These are phyloP conservation scores for Sicus ferrugineus DNA, from an alignment of 2,888 invertebrate species.

Conservation along the genomic window DNA sequence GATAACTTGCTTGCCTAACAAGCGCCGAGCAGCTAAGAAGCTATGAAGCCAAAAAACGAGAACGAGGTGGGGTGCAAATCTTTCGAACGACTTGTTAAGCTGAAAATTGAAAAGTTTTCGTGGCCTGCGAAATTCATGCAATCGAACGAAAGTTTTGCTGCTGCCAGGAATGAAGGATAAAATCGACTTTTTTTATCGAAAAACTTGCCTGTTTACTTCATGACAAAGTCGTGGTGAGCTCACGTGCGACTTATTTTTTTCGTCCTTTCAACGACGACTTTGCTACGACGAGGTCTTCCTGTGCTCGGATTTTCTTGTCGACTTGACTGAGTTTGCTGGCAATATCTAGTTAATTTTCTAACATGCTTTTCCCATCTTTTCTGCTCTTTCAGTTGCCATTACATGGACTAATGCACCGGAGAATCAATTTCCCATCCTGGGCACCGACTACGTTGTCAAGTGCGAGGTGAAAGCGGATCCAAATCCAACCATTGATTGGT, in stretches of 20 bases:
- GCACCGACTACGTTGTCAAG: constrained; percentile 77
- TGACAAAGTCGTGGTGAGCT: neutral
- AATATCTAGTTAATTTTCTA: neutral
- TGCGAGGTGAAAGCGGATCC: constrained; percentile 88
- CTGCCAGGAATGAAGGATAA: no score
- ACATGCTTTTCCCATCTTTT: neutral
- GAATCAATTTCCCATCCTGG: constrained; percentile 82
- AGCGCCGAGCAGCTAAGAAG: constrained; percentile 11
- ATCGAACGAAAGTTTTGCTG: neutral
- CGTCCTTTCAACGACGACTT: no score
- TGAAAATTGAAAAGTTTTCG: constrained; percentile 31
- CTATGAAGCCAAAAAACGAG: neutral
- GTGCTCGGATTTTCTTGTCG: no score
- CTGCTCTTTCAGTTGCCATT: constrained; percentile 74
- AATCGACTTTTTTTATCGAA: constrained; percentile 4
- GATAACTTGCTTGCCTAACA: no score
- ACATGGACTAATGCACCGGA: constrained; percentile 86
- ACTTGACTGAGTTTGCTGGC: neutral
- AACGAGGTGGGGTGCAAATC: constrained; percentile 4
- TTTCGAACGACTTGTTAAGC: constrained; percentile 34
- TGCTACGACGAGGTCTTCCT: neutral
- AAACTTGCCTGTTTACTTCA: constrained; percentile 28
- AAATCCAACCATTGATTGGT: constrained; percentile 85
- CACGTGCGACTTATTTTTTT: no score
- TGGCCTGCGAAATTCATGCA: no score